Base-by-base conservation (phyloP, 2,888 invertebrate genomes). In the Cephus nigrinus region DNA sequence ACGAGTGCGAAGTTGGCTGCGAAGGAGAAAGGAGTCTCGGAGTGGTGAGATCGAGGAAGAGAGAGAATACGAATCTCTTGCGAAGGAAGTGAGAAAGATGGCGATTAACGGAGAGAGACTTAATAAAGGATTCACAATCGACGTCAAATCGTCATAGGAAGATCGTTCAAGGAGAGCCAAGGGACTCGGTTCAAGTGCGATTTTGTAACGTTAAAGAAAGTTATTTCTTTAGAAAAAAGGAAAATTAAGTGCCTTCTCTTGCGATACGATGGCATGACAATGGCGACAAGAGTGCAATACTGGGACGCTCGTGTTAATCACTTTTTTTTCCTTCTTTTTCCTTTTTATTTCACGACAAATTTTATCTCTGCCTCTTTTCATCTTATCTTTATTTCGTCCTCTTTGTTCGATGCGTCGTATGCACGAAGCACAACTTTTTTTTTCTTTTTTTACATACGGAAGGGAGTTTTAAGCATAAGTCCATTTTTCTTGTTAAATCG, bases 361-460 rank as follows among this genome's bases (percentile, higher is more conserved):
- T 36, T 31, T 40, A 1, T 36, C 36, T 36, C 36, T 23, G 40
- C 1, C 40, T 40, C 12, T 55, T 9, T 15, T 55, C 55, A 0
- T 55, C 23, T 55, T 55, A 23, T 55, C 55, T 23, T 55, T 23
- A 23, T 23, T 9, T 55, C 23, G 55, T 55, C 23, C 55, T 55
- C 55, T 23, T 23, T 55, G 23, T 55, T 55, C 23, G 1, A 55
- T 55, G 23, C 55, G 23, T 55, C 55, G 55, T 9, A 9, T 23
- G 73, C 80, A 30, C 71, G 74, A 75, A 69, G 69, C 11, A 79
- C 33, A 32, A 69, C 33, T 71, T 71, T 71, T 32, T 71, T 71
- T 12, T 40, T 32, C 3, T 40, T 36, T 35, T 75, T 74, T 73
- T 75, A 68, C 73, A 31, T 72, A 23, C 55, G 23, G 55, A 55